Evolutionary conservation across 37 sponge, comb jelly and placozoan genomes (phyloP).

Genomic region (Beroe ovata): DNA sequence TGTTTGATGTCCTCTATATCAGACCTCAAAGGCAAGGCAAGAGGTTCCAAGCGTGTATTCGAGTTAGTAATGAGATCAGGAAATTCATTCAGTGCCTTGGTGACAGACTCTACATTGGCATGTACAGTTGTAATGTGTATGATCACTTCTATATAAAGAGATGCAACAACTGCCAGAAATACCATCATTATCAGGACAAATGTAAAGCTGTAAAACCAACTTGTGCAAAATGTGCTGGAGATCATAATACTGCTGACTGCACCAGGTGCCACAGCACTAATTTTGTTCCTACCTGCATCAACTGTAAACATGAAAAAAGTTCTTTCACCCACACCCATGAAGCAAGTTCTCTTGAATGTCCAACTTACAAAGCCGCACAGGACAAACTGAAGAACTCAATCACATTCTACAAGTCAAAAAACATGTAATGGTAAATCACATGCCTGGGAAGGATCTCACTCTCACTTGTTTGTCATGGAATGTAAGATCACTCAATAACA

Average conservation of each 20-base stretch:
- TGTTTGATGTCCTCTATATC: neutral
- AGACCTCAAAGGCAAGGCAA: neutral
- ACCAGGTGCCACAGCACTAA: neutral
- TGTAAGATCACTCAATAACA: constrained; percentile 5
- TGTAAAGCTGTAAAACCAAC: neutral
- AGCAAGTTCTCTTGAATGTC: neutral
- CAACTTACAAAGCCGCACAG: neutral
- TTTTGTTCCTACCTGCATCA: neutral
- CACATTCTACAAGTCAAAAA: constrained; percentile 7
- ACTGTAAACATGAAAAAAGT: neutral
- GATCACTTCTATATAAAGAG: constrained; percentile 8
- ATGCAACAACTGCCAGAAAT: constrained; percentile 24
- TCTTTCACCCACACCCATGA: neutral
- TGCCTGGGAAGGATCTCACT: neutral
- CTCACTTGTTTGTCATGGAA: neutral
- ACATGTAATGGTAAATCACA: neutral
- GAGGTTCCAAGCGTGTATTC: neutral
- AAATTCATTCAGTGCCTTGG: neutral
- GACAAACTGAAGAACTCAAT: neutral
- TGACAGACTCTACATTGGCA: neutral
- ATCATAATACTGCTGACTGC: neutral
- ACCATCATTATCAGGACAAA: neutral
- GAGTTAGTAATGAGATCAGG: neutral
- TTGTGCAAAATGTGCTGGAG: neutral
- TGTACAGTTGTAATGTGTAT: constrained; percentile 4